phyloP scores from a whole-genome alignment of 2,797 vertebrate genomes.

The Fratercula arctica region DNA sequence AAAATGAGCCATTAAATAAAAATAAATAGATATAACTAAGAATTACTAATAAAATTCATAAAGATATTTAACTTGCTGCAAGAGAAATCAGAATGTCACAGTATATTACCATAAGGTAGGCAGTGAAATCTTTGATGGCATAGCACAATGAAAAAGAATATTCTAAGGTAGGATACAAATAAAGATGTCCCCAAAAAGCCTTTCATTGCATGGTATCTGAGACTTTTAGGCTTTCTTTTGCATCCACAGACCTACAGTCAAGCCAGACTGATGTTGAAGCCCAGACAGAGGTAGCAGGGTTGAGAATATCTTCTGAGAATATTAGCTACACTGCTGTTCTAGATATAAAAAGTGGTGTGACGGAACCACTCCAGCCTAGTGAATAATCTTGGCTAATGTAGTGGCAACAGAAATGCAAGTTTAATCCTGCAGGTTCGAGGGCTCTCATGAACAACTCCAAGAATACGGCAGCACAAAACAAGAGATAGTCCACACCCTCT shows the following conservation, averaged over 20 bases:
- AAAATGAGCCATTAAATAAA: background rate
- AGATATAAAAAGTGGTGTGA: background rate
- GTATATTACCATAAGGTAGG: background rate
- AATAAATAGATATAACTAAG: background rate
- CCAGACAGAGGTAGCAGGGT: background rate
- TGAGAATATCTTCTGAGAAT: background rate
- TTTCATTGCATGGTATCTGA: background rate
- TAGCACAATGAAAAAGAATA: background rate
- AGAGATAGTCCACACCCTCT: background rate
- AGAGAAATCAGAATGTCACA: background rate
- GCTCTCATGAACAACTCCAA: background rate
- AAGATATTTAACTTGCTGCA: background rate
- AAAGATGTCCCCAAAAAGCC: background rate
- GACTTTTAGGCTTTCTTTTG: background rate
- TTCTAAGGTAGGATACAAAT: background rate
- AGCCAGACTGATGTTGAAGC: background rate
- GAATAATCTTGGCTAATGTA: background rate
- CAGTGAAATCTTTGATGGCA: background rate
- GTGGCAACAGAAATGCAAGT: background rate
- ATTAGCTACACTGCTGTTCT: background rate
- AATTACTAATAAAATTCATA: background rate
- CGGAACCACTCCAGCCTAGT: background rate
- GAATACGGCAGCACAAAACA: background rate
- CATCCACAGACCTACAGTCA: background rate
- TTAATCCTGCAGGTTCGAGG: background rate